These are phyloP conservation scores for Phrixothrix hirtus DNA, from an alignment of 2,888 invertebrate genomes.

Conservation along the genomic window DNA sequence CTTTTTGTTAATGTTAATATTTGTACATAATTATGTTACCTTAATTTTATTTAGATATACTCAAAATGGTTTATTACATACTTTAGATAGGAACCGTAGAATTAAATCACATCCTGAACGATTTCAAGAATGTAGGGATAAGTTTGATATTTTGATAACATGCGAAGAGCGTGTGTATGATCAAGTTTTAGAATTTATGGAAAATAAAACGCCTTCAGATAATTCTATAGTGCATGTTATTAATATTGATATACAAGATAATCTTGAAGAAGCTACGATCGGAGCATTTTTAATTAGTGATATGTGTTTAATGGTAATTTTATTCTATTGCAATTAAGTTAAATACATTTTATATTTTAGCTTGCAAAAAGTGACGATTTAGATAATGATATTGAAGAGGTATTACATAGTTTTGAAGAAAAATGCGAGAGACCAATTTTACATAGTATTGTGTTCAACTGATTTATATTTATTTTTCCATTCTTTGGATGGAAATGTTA, in stretches of 20 bases:
- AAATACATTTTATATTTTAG: conserved; percentile 56
- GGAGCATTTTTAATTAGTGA: conserved; percentile 98
- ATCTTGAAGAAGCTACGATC: conserved; percentile 98
- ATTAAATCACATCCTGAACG: conserved; percentile 93
- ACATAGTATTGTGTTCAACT: conserved; percentile 95
- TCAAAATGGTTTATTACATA: conserved; percentile 96
- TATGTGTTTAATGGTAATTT: conserved; percentile 81
- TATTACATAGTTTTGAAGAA: conserved; percentile 91
- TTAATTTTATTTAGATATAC: conserved; percentile 71
- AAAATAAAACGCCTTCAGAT: conserved; percentile 74
- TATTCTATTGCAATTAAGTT: conserved; percentile 6
- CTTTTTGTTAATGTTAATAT: conserved; percentile 45
- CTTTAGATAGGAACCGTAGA: conserved; percentile 95
- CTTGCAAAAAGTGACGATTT: conserved; percentile 88
- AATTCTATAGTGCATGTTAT: conserved; percentile 94
- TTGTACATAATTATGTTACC: conserved; percentile 15
- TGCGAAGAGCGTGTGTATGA: conserved; percentile 99
- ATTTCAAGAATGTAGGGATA: conserved; percentile 86
- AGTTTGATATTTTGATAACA: conserved; percentile 94
- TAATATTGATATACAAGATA: conserved; percentile 98
- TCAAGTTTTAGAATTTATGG: conserved; percentile 94
- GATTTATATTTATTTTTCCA: conserved; percentile 45
- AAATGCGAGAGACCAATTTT: conserved; percentile 84
- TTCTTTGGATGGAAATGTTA: conserved; percentile 1
- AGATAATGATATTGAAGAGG: conserved; percentile 97